These are phyloP conservation scores for Thripadectes ignobilis DNA, from an alignment of 2,797 vertebrate species.

Conservation along the genomic window DNA sequence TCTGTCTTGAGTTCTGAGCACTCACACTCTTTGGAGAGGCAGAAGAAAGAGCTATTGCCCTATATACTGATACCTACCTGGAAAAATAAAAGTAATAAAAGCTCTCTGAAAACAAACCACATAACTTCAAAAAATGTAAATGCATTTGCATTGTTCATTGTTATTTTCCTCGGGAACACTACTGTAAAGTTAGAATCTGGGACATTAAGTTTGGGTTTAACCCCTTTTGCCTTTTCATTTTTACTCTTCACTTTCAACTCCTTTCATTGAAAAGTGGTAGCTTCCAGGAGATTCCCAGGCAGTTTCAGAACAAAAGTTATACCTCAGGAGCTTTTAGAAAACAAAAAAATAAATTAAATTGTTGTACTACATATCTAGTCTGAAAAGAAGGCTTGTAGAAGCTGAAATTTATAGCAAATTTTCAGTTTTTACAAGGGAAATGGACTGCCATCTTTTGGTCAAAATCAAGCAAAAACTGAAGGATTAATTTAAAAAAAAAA, in stretches of 20 bases:
- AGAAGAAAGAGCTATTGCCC: neutral
- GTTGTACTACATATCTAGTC: neutral
- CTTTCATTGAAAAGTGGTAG: neutral
- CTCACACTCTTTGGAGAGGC: neutral
- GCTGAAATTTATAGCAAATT: neutral
- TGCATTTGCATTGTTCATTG: neutral
- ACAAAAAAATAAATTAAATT: neutral
- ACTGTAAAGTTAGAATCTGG: neutral
- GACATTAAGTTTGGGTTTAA: neutral
- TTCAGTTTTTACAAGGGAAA: neutral
- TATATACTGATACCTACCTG: neutral
- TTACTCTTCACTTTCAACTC: neutral
- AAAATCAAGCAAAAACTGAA: neutral
- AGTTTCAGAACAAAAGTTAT: neutral
- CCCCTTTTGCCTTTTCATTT: neutral
- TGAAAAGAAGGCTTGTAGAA: neutral
- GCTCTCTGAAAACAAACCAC: neutral
- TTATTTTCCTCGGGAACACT: neutral
- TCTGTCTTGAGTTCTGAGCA: neutral
- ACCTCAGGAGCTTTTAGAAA: neutral
- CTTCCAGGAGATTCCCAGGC: neutral
- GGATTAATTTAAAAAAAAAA: neutral
- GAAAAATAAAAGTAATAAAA: neutral
- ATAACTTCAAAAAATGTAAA: neutral
- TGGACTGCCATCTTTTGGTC: neutral